Evolutionary conservation across 2,888 invertebrate genomes (phyloP).

Genomic region (Lymantria monacha): DNA sequence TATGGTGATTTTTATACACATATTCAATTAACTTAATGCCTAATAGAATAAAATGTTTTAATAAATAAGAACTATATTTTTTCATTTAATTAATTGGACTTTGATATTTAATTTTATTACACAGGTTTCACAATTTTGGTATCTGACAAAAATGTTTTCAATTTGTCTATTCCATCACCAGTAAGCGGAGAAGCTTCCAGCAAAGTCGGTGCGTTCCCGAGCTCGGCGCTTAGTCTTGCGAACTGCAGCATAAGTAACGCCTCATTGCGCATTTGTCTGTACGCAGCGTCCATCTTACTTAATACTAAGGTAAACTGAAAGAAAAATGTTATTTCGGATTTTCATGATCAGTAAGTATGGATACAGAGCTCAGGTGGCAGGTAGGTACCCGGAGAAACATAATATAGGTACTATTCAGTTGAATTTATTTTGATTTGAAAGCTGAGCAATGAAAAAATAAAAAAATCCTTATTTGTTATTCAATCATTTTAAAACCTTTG

Average conservation of each 20-base stretch:
- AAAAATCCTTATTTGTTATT: too few species aligned
- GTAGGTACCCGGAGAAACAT: too few species aligned
- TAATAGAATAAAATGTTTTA: too few species aligned
- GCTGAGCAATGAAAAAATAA: too few species aligned
- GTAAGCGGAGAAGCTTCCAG: slow-evolving; percentile 89
- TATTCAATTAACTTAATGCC: too few species aligned
- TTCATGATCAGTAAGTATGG: not conserved
- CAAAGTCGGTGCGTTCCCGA: slow-evolving; percentile 85
- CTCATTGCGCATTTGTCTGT: slow-evolving; percentile 93
- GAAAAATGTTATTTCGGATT: not conserved
- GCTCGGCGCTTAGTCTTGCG: slow-evolving; percentile 85
- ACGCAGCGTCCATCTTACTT: slow-evolving; percentile 93
- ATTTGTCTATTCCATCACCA: slow-evolving; percentile 86
- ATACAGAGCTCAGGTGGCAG: too few species aligned
- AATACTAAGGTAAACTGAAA: slow-evolving; percentile 86
- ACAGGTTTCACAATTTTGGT: slow-evolving; percentile 30
- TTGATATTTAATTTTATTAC: slow-evolving; percentile 3
- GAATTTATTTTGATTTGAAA: too few species aligned
- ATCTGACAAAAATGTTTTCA: slow-evolving; percentile 69
- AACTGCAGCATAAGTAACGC: slow-evolving; percentile 91
- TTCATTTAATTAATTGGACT: too few species aligned
- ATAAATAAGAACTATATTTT: too few species aligned
- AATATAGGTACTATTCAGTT: too few species aligned
- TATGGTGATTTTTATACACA: too few species aligned
- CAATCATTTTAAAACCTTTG: too few species aligned